Base-by-base conservation (phyloP, 2,888 invertebrate genomes). In the Dascillus cervinus region DNA sequence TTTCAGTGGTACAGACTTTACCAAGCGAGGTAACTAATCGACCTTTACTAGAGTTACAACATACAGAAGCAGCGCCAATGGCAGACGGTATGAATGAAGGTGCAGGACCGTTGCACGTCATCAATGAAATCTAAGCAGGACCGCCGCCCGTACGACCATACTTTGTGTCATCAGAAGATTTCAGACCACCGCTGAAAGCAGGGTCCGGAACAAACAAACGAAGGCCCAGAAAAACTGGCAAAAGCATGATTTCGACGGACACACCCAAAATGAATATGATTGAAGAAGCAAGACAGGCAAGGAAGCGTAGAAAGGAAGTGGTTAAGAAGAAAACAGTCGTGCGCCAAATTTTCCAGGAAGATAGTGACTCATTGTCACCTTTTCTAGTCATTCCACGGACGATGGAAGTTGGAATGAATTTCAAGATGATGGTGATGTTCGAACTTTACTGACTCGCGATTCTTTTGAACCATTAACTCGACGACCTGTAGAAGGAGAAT, bases 1-100 rank as follows among this genome's bases (percentile, higher is more conserved):
- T 20, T 46, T 46, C 14, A 34, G 32, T 4, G 39, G 37, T n/a
- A 33, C 19, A 26, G 41, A 43, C 33, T 45, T 32, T 32, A 13
- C 29, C 36, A 17, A 29, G 26, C 22, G 22, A 23, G 2, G 34
- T 43, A 9, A 43, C 43, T 13, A 36, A 45, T 30, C 27, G 39
- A 21, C 37, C 35, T 3, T 26, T 10, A 13, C 32, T 25, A 3
- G 15, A 29, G 4, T 10, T 17, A 17, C 3, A 13, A 27, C 15
- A 15, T 17, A 4, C 6, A 28, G 11, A 20, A 28, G 28, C 4
- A 8, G 28, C 5, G 8, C 17, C 17, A 6, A 8, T 20, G 4
- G 13, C 20, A n/a, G 8, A 17, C 17, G 5, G 17, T 17, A n/a
- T n/a, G n/a, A 20, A n/a, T 20, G 11, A 4, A 17, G 15, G 11